Conservation (phyloP, 2,113 vertebrate genomes). For the Miniopterus natalensis region DNA sequence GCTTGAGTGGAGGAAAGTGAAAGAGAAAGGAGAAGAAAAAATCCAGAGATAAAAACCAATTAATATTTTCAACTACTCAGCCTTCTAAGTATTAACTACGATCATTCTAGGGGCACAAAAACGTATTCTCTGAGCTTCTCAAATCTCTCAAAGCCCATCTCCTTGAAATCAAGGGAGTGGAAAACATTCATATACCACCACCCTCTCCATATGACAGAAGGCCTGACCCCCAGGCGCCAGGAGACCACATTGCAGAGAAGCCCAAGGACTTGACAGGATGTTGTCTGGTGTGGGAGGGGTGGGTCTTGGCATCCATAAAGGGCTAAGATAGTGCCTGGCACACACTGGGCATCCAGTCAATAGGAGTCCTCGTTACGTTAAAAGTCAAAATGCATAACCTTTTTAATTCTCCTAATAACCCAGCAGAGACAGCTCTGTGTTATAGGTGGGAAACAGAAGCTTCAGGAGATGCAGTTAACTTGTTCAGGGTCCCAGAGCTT, state of each 20-base stretch:
- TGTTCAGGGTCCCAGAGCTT: background rate
- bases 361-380: background rate
- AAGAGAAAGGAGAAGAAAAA: slow-evolving; percentile 44
- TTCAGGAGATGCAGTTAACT: background rate
- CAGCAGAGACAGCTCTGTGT: background rate
- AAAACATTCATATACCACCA: too few species aligned
- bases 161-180: background rate
- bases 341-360: background rate
- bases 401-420: background rate
- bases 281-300: background rate
- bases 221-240: background rate
- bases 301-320: background rate
- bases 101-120: background rate
- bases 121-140: background rate
- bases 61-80: background rate
- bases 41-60: slow-evolving; percentile 33
- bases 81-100: background rate
- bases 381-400: background rate
- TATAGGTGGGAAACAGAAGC: background rate
- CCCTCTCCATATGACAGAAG: background rate
- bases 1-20: background rate
- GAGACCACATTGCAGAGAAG: background rate
- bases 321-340: background rate
- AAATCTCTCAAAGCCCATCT: background rate
- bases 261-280: background rate